Conservation (phyloP, 2,888 invertebrate genomes). For the Dioctria linearis region DNA sequence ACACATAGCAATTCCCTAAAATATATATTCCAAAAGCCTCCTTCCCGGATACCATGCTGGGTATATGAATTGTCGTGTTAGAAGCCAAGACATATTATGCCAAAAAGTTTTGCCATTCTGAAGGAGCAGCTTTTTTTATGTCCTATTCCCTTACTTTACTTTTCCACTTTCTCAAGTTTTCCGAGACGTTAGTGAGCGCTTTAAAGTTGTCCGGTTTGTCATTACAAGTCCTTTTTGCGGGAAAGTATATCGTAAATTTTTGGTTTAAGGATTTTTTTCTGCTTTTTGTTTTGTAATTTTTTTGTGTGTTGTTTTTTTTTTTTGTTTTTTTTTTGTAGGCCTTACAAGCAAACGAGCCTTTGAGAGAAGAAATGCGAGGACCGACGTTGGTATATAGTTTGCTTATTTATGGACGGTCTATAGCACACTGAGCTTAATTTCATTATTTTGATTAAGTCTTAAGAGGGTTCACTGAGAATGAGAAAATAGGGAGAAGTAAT, state of each 20-base stretch:
- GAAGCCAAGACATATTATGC: constrained; percentile 7
- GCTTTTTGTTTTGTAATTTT: too few relatives aligned
- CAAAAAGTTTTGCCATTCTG: constrained; percentile 33
- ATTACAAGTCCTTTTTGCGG: constrained; percentile 6
- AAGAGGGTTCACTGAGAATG: too few relatives aligned
- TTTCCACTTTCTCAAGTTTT: not conserved
- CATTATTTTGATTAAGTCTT: too few relatives aligned
- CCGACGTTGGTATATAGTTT: too few relatives aligned
- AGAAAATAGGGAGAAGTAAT: too few relatives aligned
- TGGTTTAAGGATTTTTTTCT: not conserved
- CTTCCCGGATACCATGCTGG: constrained; percentile 2
- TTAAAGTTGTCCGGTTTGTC: not conserved
- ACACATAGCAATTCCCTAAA: not conserved
- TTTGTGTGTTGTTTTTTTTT: too few relatives aligned
- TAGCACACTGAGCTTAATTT: too few relatives aligned
- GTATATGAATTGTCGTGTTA: constrained; percentile 9
- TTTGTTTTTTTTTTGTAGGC: too few relatives aligned
- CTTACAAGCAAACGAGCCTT: too few relatives aligned
- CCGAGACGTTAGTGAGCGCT: not conserved
- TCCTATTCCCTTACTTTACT: not conserved
- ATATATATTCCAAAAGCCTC: not conserved
- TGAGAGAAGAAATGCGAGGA: too few relatives aligned
- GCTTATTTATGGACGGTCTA: too few relatives aligned
- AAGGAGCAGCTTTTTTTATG: constrained; percentile 13
- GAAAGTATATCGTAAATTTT: constrained; percentile 6